phyloP scores from a whole-genome alignment of 2,797 vertebrate genomes.

The Peromyscus melanophrys region DNA sequence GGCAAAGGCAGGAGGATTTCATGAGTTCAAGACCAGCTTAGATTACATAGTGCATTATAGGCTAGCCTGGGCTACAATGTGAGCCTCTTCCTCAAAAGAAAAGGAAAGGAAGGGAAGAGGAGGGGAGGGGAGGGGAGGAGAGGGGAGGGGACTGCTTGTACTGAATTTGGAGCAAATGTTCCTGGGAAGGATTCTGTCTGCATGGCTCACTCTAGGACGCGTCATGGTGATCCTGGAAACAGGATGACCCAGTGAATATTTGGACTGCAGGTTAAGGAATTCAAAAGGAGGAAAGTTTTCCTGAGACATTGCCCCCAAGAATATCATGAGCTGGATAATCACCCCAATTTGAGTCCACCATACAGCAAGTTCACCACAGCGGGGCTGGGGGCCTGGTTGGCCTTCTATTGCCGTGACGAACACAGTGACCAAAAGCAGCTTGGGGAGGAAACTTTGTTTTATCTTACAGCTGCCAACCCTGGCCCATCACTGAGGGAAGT shows the following conservation, averaged over 20 bases:
- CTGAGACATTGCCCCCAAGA: neutral
- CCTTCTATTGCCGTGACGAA: neutral
- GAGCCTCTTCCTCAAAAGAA: neutral
- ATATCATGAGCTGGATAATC: neutral
- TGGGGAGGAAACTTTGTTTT: neutral
- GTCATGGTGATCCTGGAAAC: neutral
- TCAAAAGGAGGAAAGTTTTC: neutral
- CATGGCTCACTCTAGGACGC: neutral
- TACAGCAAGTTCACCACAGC: neutral
- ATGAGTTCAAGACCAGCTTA: neutral
- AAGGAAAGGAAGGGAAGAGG: rapidly evolving
- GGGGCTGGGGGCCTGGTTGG: neutral
- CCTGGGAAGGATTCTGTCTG: neutral
- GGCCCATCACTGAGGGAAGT: too few relatives aligned
- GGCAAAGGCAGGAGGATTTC: neutral
- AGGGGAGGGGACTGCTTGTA: neutral
- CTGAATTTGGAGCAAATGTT: neutral
- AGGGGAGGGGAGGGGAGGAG: rapidly evolving
- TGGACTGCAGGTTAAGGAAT: neutral
- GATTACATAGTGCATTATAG: neutral
- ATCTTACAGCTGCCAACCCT: neutral
- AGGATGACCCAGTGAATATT: neutral
- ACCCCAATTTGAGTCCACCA: too few relatives aligned
- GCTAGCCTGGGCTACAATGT: neutral
- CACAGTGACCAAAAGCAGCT: neutral